A percentile compares a stretch with the other conserved stretches of the same genome.
phyloP scores from a whole-genome alignment of 2,113 vertebrate genomes.

The Pica pica region DNA sequence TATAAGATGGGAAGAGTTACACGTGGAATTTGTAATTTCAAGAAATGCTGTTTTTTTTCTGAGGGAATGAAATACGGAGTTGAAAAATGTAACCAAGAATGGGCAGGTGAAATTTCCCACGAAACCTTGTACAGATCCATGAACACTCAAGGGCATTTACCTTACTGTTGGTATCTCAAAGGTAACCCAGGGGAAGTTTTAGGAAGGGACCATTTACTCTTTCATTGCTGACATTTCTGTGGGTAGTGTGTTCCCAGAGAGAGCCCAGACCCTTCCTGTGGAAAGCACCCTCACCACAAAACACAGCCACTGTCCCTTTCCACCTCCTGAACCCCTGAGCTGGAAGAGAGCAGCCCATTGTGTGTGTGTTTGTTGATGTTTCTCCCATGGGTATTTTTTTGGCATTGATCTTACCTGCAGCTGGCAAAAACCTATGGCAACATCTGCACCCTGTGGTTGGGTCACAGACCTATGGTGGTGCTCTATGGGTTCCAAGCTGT shows the following conservation, averaged over 20 bases:
- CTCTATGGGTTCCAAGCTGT: constrained; percentile 37
- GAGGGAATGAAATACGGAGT: not conserved
- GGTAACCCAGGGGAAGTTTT: not conserved
- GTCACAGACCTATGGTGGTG: not conserved
- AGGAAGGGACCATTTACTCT: not conserved
- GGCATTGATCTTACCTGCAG: not conserved
- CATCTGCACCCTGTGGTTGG: constrained; percentile 52
- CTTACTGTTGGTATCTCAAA: not conserved
- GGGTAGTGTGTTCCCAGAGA: not conserved
- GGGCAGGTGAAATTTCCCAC: not conserved
- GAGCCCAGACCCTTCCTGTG: not conserved
- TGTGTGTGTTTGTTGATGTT: not conserved
- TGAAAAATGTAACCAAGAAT: not conserved
- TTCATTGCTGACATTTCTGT: not conserved
- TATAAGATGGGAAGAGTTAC: not conserved
- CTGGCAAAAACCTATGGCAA: constrained; percentile 32
- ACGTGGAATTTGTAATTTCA: not conserved
- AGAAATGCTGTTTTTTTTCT: not conserved
- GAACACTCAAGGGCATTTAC: not conserved
- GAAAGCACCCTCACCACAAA: not conserved
- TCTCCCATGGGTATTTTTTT: not conserved
- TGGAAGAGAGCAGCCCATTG: not conserved
- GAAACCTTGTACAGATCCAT: not conserved
- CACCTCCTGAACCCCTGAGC: not conserved
- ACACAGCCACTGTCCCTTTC: not conserved